Evolutionary conservation across 2,797 vertebrate species (phyloP).

Genomic region (Pseudochirops cupreus): DNA sequence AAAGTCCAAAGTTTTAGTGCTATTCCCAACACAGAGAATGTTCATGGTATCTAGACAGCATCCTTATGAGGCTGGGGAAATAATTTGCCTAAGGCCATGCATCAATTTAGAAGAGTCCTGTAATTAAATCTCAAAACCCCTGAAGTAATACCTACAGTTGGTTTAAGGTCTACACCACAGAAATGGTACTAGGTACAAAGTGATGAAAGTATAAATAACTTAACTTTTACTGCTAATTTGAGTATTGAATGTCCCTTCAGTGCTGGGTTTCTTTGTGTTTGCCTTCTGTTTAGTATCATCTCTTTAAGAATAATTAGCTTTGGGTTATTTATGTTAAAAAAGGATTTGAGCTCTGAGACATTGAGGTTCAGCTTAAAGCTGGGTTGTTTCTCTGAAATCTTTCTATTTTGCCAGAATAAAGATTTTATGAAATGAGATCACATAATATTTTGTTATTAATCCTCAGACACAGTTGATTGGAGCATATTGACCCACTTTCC

Average conservation of each 20-base stretch:
- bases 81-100: not conserved
- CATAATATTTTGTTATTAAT: slow-evolving; percentile 76
- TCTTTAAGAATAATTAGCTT: not conserved
- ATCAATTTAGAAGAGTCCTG: not conserved
- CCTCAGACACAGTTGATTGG: slow-evolving; percentile 31
- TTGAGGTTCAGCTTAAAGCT: slow-evolving; percentile 28
- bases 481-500: not conserved
- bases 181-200: not conserved
- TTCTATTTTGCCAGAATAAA: slow-evolving; percentile 77
- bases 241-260: not conserved
- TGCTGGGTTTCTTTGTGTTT: not conserved
- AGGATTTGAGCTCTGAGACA: slow-evolving; percentile 24
- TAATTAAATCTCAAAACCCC: slow-evolving; percentile 12
- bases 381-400: no score
- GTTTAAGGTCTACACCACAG: not conserved
- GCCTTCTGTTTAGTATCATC: not conserved
- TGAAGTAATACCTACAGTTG: not conserved
- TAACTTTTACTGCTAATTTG: slow-evolving; percentile 34
- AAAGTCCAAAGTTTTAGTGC: no score
- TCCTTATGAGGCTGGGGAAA: slow-evolving; percentile 20
- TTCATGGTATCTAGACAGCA: no score
- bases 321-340: not conserved
- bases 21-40: no score
- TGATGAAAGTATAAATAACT: not conserved
- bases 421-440: slow-evolving; percentile 79